Evolutionary conservation across 2,797 vertebrate species (phyloP), one percentile per base, ranked within the genome.

Genomic region (Pangasius krempfi): DNA sequence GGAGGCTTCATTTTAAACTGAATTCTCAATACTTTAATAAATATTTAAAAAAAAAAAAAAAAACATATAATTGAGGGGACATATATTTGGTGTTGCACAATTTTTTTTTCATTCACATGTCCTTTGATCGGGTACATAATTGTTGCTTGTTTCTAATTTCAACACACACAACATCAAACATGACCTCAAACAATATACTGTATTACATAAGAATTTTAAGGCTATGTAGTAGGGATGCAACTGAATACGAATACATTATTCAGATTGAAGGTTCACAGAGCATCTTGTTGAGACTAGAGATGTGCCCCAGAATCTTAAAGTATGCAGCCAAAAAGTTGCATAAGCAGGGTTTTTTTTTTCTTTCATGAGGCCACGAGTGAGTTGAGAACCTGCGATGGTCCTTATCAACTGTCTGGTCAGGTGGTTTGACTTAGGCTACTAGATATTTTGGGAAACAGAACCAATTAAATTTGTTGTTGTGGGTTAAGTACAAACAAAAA

Each of bases 1-100:
- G 76, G 62, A 87, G 88, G 76, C 81, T 90, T 89, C 83, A 44
- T 44, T 44, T 44, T 44, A 44, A 44, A 87, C 30, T 20, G 68
- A 75, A 75, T 72, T 72, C 4, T 87, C 68, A 72, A 18, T 40
- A 30, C 7, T 58, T 44, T 44, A 30, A 25, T 62, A 0, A 22
- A 44, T 58, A 80, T 40, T 40, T 44, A n/a, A n/a, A n/a, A 22
- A 20, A 82, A 22, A 40, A 27, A 62, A 60, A 56, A 50, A 27
- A 5, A 13, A 1, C 14, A 16, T 33, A 6, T 30, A 30, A 27
- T 27, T 64, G n/a, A 66, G 12, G n/a, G 64, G 27, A 66, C 3
- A n/a, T n/a, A 66, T 22, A 16, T 50, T 50, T 27, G 40, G 44
- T 50, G 25, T 14, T 44, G 16, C 14, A 14, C 16, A 44, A 73